Evolutionary conservation across 2,113 vertebrate genomes (phyloP).

Genomic region (Neotragus pygmaeus): DNA sequence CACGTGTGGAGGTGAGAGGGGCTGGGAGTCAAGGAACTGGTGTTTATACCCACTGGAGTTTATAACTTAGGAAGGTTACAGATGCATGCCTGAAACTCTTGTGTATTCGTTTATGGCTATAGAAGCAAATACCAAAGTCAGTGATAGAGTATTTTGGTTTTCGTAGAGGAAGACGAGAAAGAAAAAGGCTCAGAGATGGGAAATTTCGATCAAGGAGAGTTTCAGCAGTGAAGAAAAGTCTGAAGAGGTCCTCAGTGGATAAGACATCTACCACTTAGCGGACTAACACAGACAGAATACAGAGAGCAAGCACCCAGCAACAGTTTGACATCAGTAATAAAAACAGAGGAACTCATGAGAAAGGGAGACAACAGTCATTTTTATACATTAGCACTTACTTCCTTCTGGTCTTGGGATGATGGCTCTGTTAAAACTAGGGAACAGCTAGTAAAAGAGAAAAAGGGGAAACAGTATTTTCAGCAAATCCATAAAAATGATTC

Average conservation of each 20-base stretch:
- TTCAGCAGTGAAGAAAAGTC: not conserved
- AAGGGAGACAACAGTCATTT: not conserved
- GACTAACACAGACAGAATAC: too few relatives aligned
- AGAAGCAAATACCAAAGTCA: not conserved
- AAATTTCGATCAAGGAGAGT: not conserved
- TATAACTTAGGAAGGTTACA: not conserved
- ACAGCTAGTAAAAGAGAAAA: slow-evolving; percentile 76
- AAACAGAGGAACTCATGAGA: not conserved
- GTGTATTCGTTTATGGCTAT: not conserved
- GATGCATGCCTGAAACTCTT: not conserved
- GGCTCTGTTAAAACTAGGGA: slow-evolving; percentile 83
- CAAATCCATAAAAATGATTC: not conserved
- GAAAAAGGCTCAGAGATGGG: not conserved
- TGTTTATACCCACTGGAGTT: not conserved
- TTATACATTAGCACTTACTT: slow-evolving; percentile 84
- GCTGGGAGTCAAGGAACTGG: not conserved
- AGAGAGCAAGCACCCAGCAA: not conserved
- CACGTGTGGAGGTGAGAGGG: not conserved
- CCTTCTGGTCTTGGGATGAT: slow-evolving; percentile 88
- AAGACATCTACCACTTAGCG: not conserved
- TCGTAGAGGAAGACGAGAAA: not conserved
- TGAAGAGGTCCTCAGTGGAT: too few relatives aligned
- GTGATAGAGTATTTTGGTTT: not conserved
- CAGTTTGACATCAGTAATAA: not conserved
- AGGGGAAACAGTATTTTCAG: slow-evolving; percentile 33